Conservation (phyloP, 2,888 invertebrate genomes). For the Dendrolimus pini region DNA sequence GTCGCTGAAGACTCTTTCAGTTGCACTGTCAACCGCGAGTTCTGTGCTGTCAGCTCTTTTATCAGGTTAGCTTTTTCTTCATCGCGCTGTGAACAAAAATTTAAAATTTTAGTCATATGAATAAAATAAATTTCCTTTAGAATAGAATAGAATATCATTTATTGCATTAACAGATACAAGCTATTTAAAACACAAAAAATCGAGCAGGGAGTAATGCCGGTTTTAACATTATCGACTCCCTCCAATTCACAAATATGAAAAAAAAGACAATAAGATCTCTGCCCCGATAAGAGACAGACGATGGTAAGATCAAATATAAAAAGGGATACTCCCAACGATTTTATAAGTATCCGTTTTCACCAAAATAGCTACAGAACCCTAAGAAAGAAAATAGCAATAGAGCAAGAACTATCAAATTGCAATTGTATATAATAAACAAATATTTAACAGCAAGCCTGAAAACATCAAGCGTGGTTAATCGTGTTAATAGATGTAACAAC, state of each 20-base stretch:
- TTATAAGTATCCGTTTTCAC: too few species aligned
- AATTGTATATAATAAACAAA: conserved; percentile 13
- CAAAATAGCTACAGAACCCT: too few species aligned
- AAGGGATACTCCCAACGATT: too few species aligned
- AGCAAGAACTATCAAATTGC: conserved; percentile 12
- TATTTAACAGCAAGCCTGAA: conserved; percentile 28
- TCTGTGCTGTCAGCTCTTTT: conserved; percentile 91
- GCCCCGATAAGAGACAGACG: too few species aligned
- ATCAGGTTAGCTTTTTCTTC: conserved; percentile 89
- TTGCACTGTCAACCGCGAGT: conserved; percentile 89
- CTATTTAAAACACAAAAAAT: too few species aligned
- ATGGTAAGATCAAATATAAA: too few species aligned
- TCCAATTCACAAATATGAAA: not conserved
- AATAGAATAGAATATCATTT: too few species aligned
- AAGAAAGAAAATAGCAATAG: too few species aligned
- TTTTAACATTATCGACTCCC: too few species aligned
- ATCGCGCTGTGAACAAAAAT: conserved; percentile 74
- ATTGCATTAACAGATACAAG: too few species aligned
- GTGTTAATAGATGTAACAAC: conserved; percentile 46
- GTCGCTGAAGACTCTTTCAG: conserved; percentile 88
- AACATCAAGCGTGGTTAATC: conserved; percentile 54
- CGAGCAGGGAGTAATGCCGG: too few species aligned
- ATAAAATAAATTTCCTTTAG: not conserved
- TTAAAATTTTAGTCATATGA: conserved; percentile 1
- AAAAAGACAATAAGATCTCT: not conserved